phyloP scores from a whole-genome alignment of 2,113 vertebrate genomes.

The Astatoreochromis straeleni region DNA sequence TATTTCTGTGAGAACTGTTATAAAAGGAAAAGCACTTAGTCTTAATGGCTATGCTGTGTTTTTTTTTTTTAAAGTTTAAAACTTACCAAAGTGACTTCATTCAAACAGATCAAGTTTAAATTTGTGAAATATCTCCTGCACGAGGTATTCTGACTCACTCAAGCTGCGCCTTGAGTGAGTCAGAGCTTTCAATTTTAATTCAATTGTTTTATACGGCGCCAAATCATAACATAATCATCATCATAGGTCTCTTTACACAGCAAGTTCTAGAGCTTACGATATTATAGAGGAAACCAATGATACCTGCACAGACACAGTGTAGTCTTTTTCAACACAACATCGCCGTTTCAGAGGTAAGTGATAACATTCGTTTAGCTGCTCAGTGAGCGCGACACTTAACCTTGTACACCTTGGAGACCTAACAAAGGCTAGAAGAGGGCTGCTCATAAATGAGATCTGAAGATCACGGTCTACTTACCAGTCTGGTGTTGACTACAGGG shows the following conservation, averaged over 20 bases:
- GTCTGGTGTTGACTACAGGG: slow-evolving; percentile 93
- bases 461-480: slow-evolving; percentile 76
- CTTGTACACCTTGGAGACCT: background rate
- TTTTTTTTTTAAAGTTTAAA: background rate
- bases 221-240: background rate
- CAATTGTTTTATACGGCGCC: background rate
- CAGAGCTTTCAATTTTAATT: background rate
- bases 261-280: background rate
- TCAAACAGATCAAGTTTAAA: background rate
- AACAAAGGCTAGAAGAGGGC: background rate
- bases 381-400: background rate
- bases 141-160: background rate
- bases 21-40: background rate
- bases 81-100: background rate
- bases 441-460: background rate
- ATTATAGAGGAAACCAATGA: background rate
- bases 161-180: background rate
- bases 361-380: background rate
- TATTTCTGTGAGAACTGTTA: background rate
- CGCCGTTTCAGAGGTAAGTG: background rate
- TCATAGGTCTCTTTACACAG: background rate
- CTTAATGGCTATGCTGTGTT: background rate
- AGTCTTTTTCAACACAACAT: background rate
- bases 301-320: background rate
- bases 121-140: background rate